phyloP scores from a whole-genome alignment of 2,888 invertebrate genomes.

The Boloria euphrosyne region DNA sequence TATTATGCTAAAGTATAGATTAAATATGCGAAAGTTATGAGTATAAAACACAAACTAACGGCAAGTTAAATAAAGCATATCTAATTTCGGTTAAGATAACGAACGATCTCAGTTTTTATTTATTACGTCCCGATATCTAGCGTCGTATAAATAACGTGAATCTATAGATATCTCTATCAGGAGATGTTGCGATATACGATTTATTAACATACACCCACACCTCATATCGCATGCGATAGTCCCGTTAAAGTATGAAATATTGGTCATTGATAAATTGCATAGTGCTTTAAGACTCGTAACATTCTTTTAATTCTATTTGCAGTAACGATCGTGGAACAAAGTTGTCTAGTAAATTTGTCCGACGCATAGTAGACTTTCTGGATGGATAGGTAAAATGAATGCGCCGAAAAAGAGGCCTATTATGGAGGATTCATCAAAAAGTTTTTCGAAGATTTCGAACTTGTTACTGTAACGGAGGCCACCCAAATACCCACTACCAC shows the following conservation, averaged over 20 bases:
- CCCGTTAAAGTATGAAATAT: constrained; percentile 31
- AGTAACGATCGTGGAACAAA: no score
- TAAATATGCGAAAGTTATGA: background rate
- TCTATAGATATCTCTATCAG: constrained; percentile 45
- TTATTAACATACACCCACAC: constrained; percentile 44
- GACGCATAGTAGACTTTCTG: no score
- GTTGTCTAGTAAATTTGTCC: no score
- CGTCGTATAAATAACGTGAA: constrained; percentile 47
- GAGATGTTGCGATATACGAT: constrained; percentile 38
- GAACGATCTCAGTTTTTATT: constrained; percentile 49
- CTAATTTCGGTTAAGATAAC: constrained; percentile 47
- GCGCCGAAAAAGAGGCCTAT: no score
- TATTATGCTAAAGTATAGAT: no score
- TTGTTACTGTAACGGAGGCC: no score
- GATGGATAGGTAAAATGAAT: no score
- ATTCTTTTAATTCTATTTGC: no score
- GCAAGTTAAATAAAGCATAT: constrained; percentile 28
- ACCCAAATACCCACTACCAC: background rate
- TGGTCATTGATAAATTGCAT: constrained; percentile 32
- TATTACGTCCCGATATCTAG: constrained; percentile 45
- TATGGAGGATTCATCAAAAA: no score
- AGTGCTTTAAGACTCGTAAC: background rate
- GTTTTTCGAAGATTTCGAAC: no score
- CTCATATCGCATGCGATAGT: constrained; percentile 35
- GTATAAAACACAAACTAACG: constrained; percentile 5